Evolutionary conservation across 2,888 invertebrate species (phyloP).

Genomic region (Orthosia incerta): DNA sequence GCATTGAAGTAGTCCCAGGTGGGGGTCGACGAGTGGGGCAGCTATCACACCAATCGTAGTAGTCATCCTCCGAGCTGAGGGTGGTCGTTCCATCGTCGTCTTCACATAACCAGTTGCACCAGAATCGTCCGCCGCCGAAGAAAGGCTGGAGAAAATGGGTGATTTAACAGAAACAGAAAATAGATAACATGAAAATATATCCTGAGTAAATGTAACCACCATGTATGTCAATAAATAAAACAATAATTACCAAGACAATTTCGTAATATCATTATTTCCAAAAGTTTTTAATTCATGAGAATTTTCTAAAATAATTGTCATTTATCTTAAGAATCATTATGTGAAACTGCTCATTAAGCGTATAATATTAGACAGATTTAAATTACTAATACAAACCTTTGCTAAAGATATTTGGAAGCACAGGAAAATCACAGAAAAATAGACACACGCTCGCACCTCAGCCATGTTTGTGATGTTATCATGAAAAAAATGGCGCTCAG

Average conservation of each 20-base stretch:
- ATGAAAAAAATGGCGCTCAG: constrained; percentile 77
- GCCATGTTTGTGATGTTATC: constrained; percentile 83
- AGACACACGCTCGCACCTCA: constrained; percentile 77
- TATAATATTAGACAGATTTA: background rate
- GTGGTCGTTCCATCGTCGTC: constrained; percentile 66
- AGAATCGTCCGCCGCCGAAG: constrained; percentile 66
- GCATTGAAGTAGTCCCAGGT: constrained; percentile 46
- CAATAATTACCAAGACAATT: background rate
- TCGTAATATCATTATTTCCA: background rate
- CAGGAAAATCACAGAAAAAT: constrained; percentile 77
- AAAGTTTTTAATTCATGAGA: background rate
- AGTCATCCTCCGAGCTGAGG: constrained; percentile 44
- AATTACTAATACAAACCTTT: constrained; percentile 75
- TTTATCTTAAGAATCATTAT: background rate
- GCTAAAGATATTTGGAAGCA: constrained; percentile 74
- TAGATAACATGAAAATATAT: background rate
- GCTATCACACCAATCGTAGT: constrained; percentile 44
- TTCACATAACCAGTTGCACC: constrained; percentile 79
- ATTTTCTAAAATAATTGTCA: too few relatives aligned
- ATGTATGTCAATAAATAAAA: background rate
- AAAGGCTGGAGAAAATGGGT: constrained; percentile 75
- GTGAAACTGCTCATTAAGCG: background rate
- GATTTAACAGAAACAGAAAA: background rate
- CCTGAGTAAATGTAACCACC: background rate
- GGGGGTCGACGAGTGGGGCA: constrained; percentile 46